Evolutionary conservation across 1,140 invertebrate genomes (phyloP), one percentile per base, ranked within the genome.

Genomic region (Thaumatotibia leucotreta): DNA sequence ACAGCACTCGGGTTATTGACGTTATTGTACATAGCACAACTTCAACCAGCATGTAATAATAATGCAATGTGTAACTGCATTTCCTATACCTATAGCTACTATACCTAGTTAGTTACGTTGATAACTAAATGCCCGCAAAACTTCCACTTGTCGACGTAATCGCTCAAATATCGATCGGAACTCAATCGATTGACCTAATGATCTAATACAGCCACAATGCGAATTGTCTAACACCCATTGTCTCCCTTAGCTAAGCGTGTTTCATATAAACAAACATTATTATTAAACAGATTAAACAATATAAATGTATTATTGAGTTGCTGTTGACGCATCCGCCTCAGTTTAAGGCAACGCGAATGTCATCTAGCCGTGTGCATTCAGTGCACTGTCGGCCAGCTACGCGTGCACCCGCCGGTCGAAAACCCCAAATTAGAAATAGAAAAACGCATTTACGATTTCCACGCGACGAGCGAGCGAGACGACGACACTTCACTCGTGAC

Each of bases 261-360:
- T 64, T 31, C 39, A 64, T 68, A 64, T 61, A 64, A 68, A 68
- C 62, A 63, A 45, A 29, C 35, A 27, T 68, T 66, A 63, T 54
- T 66, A 20, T 22, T 67, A 70, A 70, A 67, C 64, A 62, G 71
- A 78, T 74, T 75, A 77, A 79, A 73, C 80, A 79, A 81, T 77
- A 85, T 77, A 82, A 76, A 74, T 71, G 74, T 66, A 72, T 63
- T 65, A 76, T 68, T 74, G 76, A 83, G 81, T 86, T 82, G 39
- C 17, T 83, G 83, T 83, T 83, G 82, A 79, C 84, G 84, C 75
- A 80, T 82, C 77, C 77, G 79, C 68, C 74, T n/a, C n/a, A 87
- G 88, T 85, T 88, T 89, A 84, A 79, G 77, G 76, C 80, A 78
- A 69, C 76, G 85, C 75, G 86, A 89, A 89, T 89, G 87, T 85